These are phyloP conservation scores for Plodia interpunctella DNA, from an alignment of 1,140 invertebrate species.

Conservation along the genomic window DNA sequence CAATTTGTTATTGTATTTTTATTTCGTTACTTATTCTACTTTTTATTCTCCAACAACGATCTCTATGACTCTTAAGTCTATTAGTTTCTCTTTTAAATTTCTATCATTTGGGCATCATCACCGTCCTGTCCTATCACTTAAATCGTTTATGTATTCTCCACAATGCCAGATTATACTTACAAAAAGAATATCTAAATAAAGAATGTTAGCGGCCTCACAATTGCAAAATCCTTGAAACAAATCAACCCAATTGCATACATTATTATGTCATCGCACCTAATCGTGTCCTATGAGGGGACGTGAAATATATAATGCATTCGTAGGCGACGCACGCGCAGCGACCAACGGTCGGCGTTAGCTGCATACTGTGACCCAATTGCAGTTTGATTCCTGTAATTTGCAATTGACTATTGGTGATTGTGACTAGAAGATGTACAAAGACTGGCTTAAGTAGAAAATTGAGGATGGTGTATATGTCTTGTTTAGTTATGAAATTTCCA, in stretches of 20 bases:
- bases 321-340: constrained; percentile 48
- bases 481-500: too few species aligned
- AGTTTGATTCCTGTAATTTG: constrained; percentile 37
- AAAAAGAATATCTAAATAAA: background rate
- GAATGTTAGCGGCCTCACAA: background rate
- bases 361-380: constrained; percentile 49
- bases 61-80: background rate
- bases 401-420: background rate
- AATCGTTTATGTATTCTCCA: background rate
- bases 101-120: background rate
- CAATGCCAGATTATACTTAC: background rate
- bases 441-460: too few species aligned
- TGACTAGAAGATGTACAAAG: background rate
- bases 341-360: constrained; percentile 43
- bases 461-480: too few species aligned
- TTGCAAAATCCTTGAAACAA: constrained; percentile 19
- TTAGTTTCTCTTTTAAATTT: background rate
- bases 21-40: background rate
- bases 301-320: constrained; percentile 49
- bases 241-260: constrained; percentile 30
- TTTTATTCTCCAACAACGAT: background rate
- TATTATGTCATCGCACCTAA: constrained; percentile 42
- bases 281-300: constrained; percentile 41
- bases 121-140: background rate
- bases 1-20: background rate